A percentile compares a stretch with the other conserved stretches of the same genome.
Conservation (phyloP, 1,140 invertebrate genomes). For the Lanistes nyassanus region DNA sequence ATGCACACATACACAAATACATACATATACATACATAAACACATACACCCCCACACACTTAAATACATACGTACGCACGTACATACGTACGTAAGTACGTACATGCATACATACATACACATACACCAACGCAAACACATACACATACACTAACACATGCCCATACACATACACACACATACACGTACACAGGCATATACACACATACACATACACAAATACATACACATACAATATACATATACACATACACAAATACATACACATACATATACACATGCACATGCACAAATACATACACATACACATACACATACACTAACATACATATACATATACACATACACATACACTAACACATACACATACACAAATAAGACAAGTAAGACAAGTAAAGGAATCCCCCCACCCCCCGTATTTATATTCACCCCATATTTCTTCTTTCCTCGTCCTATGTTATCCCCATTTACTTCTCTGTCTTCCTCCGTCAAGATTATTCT, state of each 20-base stretch:
- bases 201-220: constrained; percentile 1
- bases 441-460: background rate
- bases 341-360: constrained; percentile 1
- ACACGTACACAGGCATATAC: background rate
- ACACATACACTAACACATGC: background rate
- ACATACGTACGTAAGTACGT: too few relatives aligned
- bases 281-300: background rate
- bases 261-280: background rate
- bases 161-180: background rate
- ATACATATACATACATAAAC: too few relatives aligned
- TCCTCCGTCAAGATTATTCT: background rate
- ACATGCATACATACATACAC: background rate
- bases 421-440: background rate
- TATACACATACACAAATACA: background rate
- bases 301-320: background rate
- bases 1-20: too few relatives aligned
- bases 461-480: background rate
- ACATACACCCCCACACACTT: too few relatives aligned
- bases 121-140: background rate
- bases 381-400: too few relatives aligned
- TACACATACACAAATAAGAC: constrained; percentile 3
- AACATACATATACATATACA: background rate
- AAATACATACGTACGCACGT: too few relatives aligned
- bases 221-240: background rate
- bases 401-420: background rate